phyloP scores from a whole-genome alignment of 2,888 invertebrate species.

The Papilio gigon region DNA sequence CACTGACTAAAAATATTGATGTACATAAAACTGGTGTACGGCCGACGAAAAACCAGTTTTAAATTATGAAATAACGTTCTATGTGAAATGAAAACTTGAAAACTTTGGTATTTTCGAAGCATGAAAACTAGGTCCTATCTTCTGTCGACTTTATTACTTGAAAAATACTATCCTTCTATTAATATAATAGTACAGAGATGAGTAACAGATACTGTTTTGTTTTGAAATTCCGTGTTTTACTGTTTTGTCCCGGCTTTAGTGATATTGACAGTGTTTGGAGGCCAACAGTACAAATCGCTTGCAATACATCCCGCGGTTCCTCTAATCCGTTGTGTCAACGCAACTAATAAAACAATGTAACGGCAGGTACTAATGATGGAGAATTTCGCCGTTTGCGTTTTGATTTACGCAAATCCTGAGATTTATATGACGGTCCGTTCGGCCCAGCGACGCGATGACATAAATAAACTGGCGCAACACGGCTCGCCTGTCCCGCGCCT shows the following conservation, averaged over 20 bases:
- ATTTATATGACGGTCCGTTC: conserved; percentile 53
- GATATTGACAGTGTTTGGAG: neutral
- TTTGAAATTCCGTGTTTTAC: neutral
- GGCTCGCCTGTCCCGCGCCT: conserved; percentile 53
- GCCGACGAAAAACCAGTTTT: neutral
- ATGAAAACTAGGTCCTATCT: neutral
- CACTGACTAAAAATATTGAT: conserved; percentile 15
- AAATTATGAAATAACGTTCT: neutral
- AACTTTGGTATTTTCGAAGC: neutral
- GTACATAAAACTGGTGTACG: conserved; percentile 1
- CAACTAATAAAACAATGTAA: conserved; percentile 32
- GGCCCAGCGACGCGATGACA: conserved; percentile 58
- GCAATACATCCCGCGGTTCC: conserved; percentile 18
- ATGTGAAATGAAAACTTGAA: neutral
- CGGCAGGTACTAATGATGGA: conserved; percentile 37
- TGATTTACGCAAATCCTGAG: conserved; percentile 48
- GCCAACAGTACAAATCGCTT: neutral
- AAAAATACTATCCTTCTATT: neutral
- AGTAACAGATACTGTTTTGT: neutral
- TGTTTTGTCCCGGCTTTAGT: neutral
- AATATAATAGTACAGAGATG: neutral
- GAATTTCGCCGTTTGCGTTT: conserved; percentile 41
- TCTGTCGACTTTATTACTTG: neutral
- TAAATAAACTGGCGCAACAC: conserved; percentile 60
- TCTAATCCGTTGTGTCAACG: conserved; percentile 22